Conservation (phyloP, 2,888 invertebrate genomes). For the Melanchra persicariae region DNA sequence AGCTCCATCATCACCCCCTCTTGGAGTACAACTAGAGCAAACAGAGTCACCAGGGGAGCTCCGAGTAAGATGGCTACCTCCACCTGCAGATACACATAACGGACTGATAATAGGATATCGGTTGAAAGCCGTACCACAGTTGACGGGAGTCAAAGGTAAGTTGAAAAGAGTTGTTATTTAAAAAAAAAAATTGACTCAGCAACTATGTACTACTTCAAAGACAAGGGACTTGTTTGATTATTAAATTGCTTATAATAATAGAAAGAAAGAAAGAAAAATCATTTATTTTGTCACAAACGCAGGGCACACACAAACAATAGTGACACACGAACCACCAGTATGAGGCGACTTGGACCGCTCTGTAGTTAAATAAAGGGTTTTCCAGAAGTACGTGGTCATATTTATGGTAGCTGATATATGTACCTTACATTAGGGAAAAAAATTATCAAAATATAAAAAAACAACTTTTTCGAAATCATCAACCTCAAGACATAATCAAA, state of each 20-base stretch:
- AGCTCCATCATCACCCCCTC: conserved; percentile 87
- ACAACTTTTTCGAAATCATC: too few relatives aligned
- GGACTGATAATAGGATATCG: conserved; percentile 86
- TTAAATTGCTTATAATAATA: neutral
- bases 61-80: conserved; percentile 85
- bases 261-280: too few relatives aligned
- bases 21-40: conserved; percentile 86
- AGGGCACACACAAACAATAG: too few relatives aligned
- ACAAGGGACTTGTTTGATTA: neutral
- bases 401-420: too few relatives aligned
- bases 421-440: too few relatives aligned
- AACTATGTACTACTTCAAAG: neutral
- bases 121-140: conserved; percentile 83
- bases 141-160: conserved; percentile 83
- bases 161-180: neutral
- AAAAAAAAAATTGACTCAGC: neutral
- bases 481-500: too few relatives aligned
- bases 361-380: too few relatives aligned
- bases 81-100: conserved; percentile 86
- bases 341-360: too few relatives aligned
- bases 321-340: too few relatives aligned
- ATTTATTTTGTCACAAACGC: too few relatives aligned
- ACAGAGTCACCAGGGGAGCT: conserved; percentile 87
- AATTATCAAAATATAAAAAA: too few relatives aligned
- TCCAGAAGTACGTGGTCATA: too few relatives aligned